Percentiles rank a stretch among this genome's conserved stretches.
Conservation (phyloP, 2,888 invertebrate species). For the Diadromus collaris region DNA sequence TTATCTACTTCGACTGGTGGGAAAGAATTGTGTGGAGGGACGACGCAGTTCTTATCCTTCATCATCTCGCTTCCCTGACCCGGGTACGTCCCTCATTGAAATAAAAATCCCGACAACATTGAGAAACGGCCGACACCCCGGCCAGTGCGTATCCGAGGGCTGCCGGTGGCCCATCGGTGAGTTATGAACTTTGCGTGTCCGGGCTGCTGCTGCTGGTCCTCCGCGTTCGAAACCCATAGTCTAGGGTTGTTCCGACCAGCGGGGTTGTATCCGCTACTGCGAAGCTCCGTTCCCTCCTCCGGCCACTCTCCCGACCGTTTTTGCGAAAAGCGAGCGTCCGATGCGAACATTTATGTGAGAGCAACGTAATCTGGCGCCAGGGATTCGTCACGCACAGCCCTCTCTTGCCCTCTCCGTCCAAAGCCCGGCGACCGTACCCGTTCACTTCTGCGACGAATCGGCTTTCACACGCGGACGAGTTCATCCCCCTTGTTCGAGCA, state of each 20-base stretch:
- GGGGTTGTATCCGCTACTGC: conserved; percentile 17
- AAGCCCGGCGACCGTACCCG: neutral
- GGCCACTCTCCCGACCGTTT: neutral
- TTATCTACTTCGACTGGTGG: neutral
- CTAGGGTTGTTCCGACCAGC: neutral
- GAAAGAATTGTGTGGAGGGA: neutral
- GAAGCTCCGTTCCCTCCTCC: conserved; percentile 51
- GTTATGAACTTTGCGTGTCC: conserved; percentile 70
- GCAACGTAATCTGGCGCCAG: conserved; percentile 62
- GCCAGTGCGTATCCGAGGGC: conserved; percentile 14
- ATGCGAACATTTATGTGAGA: conserved; percentile 72
- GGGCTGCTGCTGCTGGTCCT: conserved; percentile 10
- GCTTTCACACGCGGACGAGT: conserved; percentile 60
- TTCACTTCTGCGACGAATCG: conserved; percentile 48
- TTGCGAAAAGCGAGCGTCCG: conserved; percentile 49
- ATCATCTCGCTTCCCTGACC: neutral
- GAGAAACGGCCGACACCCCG: conserved; percentile 64
- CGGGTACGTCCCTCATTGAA: conserved; percentile 20
- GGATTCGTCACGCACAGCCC: conserved; percentile 47
- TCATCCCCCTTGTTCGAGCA: conserved; percentile 41
- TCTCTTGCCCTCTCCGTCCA: conserved; percentile 21
- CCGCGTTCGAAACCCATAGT: conserved; percentile 13
- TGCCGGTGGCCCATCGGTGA: conserved; percentile 55
- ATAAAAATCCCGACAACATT: conserved; percentile 64
- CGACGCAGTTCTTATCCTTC: neutral